Base-by-base conservation (phyloP, 2,113 vertebrate species). In the Gambusia affinis region DNA sequence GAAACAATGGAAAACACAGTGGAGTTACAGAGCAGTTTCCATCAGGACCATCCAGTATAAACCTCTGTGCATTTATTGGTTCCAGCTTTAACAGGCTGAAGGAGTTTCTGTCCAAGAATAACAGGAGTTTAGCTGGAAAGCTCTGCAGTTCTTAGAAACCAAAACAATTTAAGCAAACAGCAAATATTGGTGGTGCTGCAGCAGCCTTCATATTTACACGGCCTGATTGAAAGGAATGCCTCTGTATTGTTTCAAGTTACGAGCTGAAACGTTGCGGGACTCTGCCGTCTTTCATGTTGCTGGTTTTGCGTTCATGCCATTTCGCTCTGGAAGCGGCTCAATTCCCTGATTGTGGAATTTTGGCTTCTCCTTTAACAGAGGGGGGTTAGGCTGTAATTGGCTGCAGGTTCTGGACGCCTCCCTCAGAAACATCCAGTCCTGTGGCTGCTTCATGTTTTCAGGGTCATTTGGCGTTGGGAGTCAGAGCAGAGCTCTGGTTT, bases 301-400 rank as follows among this genome's bases (percentile, higher is more conserved):
- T 73, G 80, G 44, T 69, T 76, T 68, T 57, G 60, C 82, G 37
- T 87, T 83, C 66, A 72, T 70, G 78, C 68, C 60, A 78, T 87
- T 82, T 80, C 70, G 65, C 77, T 72, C 29, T 92, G 85, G 84
- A 88, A 27, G 47, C 5, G 2, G 30, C 15, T 83, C 85, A 75
- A 76, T 15, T 80, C n/a, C 77, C 79, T 89, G 79, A 93, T 92
- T 91, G 78, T 80, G 75, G 86, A 85, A 88, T 87, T 60, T 89
- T 87, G 79, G 84, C 86, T 39, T 71, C 57, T 65, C 15, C 37
- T 31, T 54, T 8, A 64, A 72, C 47, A 1, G 60, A 61, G 8
- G 28, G 8, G 8, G 29, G n/a, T 30, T 30, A 3, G 27, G 28
- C 3, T n/a, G 17, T 89, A 92, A 90, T 90, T 92, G 75, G 75